phyloP scores from a whole-genome alignment of 1,140 invertebrate genomes.

The Ceratosolen solmsi region DNA sequence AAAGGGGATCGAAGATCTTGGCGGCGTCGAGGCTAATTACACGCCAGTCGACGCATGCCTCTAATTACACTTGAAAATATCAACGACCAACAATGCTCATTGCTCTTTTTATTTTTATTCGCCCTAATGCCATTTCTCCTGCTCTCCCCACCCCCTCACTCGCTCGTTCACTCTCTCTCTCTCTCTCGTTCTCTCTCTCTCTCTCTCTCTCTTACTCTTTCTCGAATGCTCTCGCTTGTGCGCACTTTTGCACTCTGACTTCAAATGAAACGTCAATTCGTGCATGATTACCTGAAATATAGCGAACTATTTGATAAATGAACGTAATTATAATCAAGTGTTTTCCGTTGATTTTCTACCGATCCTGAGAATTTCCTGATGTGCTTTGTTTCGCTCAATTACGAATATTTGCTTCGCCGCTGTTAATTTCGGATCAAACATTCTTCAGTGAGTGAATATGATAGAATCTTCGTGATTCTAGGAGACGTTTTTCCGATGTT shows the following conservation, averaged over 20 bases:
- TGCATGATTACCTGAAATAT: conserved; percentile 13
- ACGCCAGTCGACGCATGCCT: conserved; percentile 22
- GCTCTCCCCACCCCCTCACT: neutral
- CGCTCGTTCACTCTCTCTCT: neutral
- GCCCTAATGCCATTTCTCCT: neutral
- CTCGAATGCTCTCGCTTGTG: neutral
- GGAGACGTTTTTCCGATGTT: neutral
- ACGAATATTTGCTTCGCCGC: neutral
- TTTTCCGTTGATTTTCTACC: neutral
- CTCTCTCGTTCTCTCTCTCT: neutral
- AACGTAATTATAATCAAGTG: neutral
- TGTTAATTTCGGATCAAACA: neutral
- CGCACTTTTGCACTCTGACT: neutral
- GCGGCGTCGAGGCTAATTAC: conserved; percentile 45
- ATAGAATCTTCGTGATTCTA: neutral
- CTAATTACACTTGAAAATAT: conserved; percentile 44
- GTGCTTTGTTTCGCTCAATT: neutral
- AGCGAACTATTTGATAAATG: conserved; percentile 2
- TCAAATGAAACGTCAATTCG: neutral
- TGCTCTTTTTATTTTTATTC: neutral
- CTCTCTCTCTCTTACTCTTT: too few species aligned
- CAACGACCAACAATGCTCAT: conserved; percentile 15
- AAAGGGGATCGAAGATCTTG: conserved; percentile 10
- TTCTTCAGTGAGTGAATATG: neutral
- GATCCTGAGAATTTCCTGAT: neutral